Conservation (phyloP, 2,888 invertebrate species). For the Euproctis similis region DNA sequence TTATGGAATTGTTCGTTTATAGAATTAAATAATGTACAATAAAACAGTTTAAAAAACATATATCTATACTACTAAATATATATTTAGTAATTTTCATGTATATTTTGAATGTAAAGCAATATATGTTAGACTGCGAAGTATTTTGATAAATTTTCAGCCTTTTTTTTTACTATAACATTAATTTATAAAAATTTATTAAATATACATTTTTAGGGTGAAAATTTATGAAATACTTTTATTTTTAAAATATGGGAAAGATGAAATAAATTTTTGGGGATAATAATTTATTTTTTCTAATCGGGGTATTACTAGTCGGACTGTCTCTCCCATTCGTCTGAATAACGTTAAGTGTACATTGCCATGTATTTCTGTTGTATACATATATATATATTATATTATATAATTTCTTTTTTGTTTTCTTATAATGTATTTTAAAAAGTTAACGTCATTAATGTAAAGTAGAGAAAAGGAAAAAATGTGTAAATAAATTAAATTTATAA, state of each 20-base stretch:
- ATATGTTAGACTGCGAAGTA: constrained; percentile 67
- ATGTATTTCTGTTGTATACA: constrained; percentile 61
- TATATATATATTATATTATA: too few species aligned
- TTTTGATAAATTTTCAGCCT: constrained; percentile 61
- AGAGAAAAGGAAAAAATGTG: constrained; percentile 68
- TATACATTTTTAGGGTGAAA: constrained; percentile 52
- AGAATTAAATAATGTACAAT: constrained; percentile 52
- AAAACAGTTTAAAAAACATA: too few species aligned
- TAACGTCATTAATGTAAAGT: constrained; percentile 74
- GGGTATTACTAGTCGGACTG: constrained; percentile 68
- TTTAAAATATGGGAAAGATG: constrained; percentile 34
- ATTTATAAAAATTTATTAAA: constrained; percentile 47
- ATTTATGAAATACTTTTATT: constrained; percentile 59
- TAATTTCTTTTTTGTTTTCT: constrained; percentile 42
- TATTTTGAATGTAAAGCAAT: constrained; percentile 71
- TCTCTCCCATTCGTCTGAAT: constrained; percentile 52
- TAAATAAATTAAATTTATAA: constrained; percentile 76
- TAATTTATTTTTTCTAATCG: constrained; percentile 66
- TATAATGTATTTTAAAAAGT: constrained; percentile 73
- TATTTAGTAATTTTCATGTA: constrained; percentile 50
- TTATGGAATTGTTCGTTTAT: constrained; percentile 57
- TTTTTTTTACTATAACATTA: constrained; percentile 42
- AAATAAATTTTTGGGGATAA: constrained; percentile 39
- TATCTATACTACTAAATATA: too few species aligned
- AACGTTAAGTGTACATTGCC: constrained; percentile 59